Evolutionary conservation across 2,113 vertebrate species (phyloP).

Genomic region (Chitala chitala): DNA sequence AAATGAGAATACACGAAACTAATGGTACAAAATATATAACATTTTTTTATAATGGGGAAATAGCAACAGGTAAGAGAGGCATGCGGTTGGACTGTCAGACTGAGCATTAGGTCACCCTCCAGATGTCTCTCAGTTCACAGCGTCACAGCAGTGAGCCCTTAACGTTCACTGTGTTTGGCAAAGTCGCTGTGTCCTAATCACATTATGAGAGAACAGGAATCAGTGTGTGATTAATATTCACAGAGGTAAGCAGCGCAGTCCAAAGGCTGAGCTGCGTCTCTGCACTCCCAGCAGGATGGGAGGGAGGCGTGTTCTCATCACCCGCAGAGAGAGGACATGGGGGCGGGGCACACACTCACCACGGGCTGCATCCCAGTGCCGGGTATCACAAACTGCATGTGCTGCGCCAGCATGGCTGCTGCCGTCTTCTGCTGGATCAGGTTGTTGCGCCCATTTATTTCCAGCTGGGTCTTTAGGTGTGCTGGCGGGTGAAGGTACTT

Average conservation of each 20-base stretch:
- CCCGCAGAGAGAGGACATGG: background rate
- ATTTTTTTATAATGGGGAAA: background rate
- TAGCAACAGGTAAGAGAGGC: background rate
- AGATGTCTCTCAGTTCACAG: background rate
- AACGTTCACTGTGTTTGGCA: background rate
- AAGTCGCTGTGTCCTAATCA: conserved; percentile 1
- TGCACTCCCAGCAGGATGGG: too few relatives aligned
- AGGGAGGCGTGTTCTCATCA: background rate
- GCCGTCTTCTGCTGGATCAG: conserved; percentile 95
- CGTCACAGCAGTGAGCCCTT: background rate
- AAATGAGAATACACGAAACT: background rate
- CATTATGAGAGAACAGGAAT: background rate
- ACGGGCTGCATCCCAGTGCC: conserved; percentile 79
- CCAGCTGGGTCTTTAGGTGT: conserved; percentile 92
- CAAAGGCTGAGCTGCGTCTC: background rate
- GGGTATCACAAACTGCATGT: conserved; percentile 94
- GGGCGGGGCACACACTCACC: conserved; percentile 60
- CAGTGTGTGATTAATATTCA: conserved; percentile 7
- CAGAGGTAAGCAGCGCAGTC: background rate
- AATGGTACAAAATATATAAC: too few relatives aligned
- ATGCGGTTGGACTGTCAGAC: background rate
- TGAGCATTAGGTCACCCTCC: background rate
- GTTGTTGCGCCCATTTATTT: conserved; percentile 96
- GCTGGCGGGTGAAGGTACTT: conserved; percentile 94
- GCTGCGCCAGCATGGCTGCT: conserved; percentile 87